These are phyloP conservation scores for Zaprionus obscuricornis DNA, from an alignment of 2,888 invertebrate genomes.

Conservation along the genomic window DNA sequence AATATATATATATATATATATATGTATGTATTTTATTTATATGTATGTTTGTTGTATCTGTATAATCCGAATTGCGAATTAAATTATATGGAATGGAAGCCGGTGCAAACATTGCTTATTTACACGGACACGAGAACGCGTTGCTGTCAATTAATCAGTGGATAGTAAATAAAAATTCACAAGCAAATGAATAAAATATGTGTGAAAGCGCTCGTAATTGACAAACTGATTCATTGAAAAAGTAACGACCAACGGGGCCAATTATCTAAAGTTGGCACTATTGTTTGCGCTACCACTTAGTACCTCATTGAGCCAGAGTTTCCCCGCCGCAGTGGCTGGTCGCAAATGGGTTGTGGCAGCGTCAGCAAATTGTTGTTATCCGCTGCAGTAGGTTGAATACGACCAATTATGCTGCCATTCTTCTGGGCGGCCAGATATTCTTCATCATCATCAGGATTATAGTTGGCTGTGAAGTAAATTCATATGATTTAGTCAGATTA, in stretches of 20 bases:
- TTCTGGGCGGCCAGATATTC: slow-evolving; percentile 77
- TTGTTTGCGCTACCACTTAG: slow-evolving; percentile 60
- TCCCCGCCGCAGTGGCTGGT: slow-evolving; percentile 80
- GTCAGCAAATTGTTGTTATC: slow-evolving; percentile 81
- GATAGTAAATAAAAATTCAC: slow-evolving; percentile 12
- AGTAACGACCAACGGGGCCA: slow-evolving; percentile 2
- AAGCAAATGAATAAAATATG: slow-evolving; percentile 28
- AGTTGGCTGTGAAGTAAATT: slow-evolving; percentile 81
- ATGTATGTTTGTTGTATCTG: too few species aligned
- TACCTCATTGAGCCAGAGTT: slow-evolving; percentile 78
- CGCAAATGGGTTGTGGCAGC: slow-evolving; percentile 79
- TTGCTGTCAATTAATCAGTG: slow-evolving; percentile 45
- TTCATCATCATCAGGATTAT: slow-evolving; percentile 84
- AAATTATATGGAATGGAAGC: not conserved
- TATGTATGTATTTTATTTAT: too few species aligned
- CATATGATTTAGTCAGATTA: too few species aligned
- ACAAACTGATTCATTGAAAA: slow-evolving; percentile 6
- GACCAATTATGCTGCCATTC: slow-evolving; percentile 75
- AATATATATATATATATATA: slow-evolving; percentile 6
- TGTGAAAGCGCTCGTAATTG: slow-evolving; percentile 24
- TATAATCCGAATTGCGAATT: slow-evolving; percentile 8
- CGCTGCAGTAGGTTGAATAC: slow-evolving; percentile 66
- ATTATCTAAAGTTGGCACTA: not conserved
- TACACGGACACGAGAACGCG: not conserved
- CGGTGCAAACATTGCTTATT: slow-evolving; percentile 31